phyloP scores from a whole-genome alignment of 2,797 vertebrate species.

The Podarcis lilfordi region DNA sequence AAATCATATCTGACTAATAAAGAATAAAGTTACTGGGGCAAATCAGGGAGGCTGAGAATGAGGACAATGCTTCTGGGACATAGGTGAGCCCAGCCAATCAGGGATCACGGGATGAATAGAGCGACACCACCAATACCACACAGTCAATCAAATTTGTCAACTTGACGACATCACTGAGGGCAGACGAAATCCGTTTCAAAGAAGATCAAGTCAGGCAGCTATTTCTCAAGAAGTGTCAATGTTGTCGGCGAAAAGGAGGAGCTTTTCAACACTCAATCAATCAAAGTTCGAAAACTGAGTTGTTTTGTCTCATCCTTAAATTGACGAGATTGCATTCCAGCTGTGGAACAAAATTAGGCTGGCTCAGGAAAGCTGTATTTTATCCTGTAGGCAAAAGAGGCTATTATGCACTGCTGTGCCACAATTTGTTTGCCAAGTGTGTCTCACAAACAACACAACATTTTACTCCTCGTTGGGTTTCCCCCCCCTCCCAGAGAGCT shows the following conservation, averaged over 20 bases:
- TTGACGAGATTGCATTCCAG: not conserved
- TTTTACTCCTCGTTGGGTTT: slow-evolving; percentile 63
- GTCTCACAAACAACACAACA: slow-evolving; percentile 68
- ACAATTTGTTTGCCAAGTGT: slow-evolving; percentile 50
- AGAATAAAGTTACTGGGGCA: not conserved
- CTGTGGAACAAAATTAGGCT: not conserved
- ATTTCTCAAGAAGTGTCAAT: not conserved
- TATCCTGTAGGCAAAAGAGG: slow-evolving; percentile 49
- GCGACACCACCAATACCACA: not conserved
- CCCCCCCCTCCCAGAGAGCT: slow-evolving; percentile 54
- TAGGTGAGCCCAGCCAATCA: not conserved
- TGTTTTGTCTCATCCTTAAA: not conserved
- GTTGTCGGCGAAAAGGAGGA: not conserved
- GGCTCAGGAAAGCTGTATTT: slow-evolving; percentile 25
- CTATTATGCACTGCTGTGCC: slow-evolving; percentile 51
- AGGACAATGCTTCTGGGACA: not conserved
- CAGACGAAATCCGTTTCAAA: not conserved
- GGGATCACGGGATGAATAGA: not conserved
- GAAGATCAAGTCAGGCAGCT: not conserved
- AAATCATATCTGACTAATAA: not conserved
- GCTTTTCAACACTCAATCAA: not conserved
- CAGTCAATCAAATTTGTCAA: not conserved
- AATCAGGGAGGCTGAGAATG: not conserved
- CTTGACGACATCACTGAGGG: not conserved
- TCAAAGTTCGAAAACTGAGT: not conserved